Percentiles rank a stretch among this genome's conserved stretches.
Conservation (phyloP, 1,140 invertebrate species). For the Panulirus ornatus region DNA sequence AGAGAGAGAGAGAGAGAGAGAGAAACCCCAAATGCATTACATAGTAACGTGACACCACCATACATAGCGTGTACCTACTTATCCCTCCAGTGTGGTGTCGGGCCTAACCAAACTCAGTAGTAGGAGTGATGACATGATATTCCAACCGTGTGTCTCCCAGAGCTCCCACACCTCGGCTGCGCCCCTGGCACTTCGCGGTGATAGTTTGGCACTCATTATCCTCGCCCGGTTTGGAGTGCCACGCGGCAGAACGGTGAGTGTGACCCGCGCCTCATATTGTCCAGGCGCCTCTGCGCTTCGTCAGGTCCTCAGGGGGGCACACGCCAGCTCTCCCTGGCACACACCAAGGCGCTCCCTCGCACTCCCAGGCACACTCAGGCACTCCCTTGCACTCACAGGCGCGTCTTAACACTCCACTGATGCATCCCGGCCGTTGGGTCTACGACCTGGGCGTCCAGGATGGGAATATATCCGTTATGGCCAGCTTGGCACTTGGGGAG, state of each 20-base stretch:
- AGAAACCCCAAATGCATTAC: no score
- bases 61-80: no score
- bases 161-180: not conserved
- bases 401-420: not conserved
- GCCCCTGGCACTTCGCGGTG: not conserved
- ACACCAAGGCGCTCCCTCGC: not conserved
- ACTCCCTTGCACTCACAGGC: not conserved
- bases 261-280: conserved; percentile 21
- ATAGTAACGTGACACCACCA: no score
- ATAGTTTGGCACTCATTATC: conserved; percentile 8
- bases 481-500: no score
- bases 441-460: no score
- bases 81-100: no score
- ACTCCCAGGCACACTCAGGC: not conserved
- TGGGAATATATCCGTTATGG: no score
- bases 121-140: not conserved
- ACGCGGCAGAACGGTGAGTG: not conserved
- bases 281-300: conserved; percentile 5
- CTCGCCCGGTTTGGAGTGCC: conserved; percentile 3
- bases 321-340: not conserved
- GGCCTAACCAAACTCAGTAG: no score
- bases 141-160: not conserved
- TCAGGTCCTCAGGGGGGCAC: not conserved
- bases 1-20: no score
- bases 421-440: not conserved